A percentile compares a stretch with the other conserved stretches of the same genome.
Conservation (phyloP, 2,797 vertebrate genomes). For the Naso thynnoides region DNA sequence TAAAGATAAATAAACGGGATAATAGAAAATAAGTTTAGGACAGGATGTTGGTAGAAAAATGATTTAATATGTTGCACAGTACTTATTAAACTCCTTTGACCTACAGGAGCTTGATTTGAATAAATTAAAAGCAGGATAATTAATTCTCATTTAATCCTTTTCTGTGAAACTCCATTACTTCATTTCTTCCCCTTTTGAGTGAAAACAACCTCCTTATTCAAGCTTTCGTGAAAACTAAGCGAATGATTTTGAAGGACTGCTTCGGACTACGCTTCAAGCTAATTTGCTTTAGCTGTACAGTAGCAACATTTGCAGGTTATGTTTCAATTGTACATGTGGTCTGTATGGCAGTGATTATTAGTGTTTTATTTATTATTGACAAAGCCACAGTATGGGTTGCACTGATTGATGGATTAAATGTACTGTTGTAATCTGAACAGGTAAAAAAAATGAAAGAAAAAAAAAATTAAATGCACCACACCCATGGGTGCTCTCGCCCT, state of each 20-base stretch:
- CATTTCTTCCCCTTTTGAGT: not conserved
- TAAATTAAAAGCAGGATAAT: not conserved
- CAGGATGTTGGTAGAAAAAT: not conserved
- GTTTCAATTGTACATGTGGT: no score
- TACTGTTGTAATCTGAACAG: not conserved
- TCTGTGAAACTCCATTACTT: not conserved
- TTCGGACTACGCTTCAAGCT: not conserved
- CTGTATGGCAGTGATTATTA: not conserved
- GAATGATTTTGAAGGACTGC: not conserved
- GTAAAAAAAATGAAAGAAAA: not conserved
- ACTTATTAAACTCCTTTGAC: no score
- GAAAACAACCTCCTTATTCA: not conserved
- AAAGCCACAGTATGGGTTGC: not conserved
- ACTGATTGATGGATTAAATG: not conserved
- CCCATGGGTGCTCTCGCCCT: conserved; percentile 37
- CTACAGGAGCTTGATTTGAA: not conserved
- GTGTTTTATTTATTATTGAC: no score
- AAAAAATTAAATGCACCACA: conserved; percentile 7
- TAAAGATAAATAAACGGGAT: not conserved
- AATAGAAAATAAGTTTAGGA: not conserved
- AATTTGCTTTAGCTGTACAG: not conserved
- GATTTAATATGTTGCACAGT: not conserved
- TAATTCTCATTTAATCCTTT: not conserved
- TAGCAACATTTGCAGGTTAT: no score
- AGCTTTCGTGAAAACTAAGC: not conserved